phyloP scores from a whole-genome alignment of 2,888 invertebrate genomes.

The Phalera bucephala region DNA sequence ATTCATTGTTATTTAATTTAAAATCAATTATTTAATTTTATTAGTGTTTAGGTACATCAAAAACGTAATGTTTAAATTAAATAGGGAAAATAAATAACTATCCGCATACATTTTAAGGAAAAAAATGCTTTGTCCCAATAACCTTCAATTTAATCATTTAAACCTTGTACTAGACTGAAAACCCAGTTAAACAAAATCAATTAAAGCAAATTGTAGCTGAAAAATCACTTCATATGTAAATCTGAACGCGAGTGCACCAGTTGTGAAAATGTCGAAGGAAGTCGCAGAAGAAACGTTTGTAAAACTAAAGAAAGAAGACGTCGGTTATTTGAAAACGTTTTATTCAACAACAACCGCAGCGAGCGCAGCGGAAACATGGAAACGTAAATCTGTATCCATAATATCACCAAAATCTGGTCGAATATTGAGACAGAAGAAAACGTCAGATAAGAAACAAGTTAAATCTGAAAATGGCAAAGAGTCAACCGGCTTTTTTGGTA shows the following conservation, averaged over 20 bases:
- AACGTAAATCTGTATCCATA: conserved; percentile 61
- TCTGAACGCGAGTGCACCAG: conserved; percentile 8
- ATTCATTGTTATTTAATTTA: too few species aligned
- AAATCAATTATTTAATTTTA: too few species aligned
- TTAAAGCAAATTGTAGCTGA: conserved; percentile 19
- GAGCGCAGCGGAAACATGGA: conserved; percentile 52
- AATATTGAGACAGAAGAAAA: conserved; percentile 42
- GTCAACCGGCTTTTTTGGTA: conserved; percentile 47
- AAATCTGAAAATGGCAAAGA: conserved; percentile 27
- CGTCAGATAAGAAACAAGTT: conserved; percentile 3
- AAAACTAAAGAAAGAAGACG: conserved; percentile 55
- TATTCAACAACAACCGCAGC: conserved; percentile 39
- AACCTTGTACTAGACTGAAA: conserved; percentile 24
- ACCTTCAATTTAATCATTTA: conserved; percentile 1
- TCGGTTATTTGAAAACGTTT: conserved; percentile 49
- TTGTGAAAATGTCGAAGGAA: conserved; percentile 52
- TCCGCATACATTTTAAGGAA: too few species aligned
- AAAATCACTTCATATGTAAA: conserved; percentile 17
- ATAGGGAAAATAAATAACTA: too few species aligned
- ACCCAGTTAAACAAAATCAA: conserved; percentile 20
- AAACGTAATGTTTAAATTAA: too few species aligned
- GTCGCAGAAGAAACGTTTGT: conserved; percentile 49
- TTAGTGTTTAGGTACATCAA: too few species aligned
- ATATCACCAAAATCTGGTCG: conserved; percentile 64
- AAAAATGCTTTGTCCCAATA: neutral